Evolutionary conservation across 2,888 invertebrate species (phyloP), one percentile per base, ranked within the genome.

Genomic region (Heliconius cydno): DNA sequence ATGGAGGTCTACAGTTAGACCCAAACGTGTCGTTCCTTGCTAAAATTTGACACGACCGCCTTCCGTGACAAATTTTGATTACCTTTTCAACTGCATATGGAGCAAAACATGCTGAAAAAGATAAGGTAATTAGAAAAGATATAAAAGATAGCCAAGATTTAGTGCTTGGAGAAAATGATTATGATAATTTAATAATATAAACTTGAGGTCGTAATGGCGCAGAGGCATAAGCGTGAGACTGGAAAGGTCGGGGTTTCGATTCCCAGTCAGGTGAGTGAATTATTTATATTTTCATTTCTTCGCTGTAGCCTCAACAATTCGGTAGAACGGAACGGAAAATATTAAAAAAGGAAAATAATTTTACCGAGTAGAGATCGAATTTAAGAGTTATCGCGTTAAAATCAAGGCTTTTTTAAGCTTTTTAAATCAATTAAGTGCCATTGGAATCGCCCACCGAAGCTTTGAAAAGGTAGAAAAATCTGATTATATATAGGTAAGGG

Each of bases 41-140:
- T 52, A 96, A 95, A 80, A 98, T 94, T 81, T 96, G 96, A 88
- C 98, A 98, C 75, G 96, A 96, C 80, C 98, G 95, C 87, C 97
- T 97, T 13, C 98, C 98, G 86, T 98, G 98, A 88, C 98, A 98
- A 79, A 96, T 95, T 90, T 97, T 96, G 96, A 98, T 98, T 82
- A 98, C 98, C n/a, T 97, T 97, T 91, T 98, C 98, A 25, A 98
- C 97, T 10, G 98, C 97, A 89, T 97, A 97, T 83, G 97, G 96
- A 46, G 97, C 97, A 88, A 97, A 95, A 90, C 98, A 98, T 66
- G 97, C 98, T 95, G 46, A 94, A 95, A 85, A 83, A 86, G 84
- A 41, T 12, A 75, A 41, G 12, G 1, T n/a, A 60, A 60, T 60
- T 60, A 28, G 7, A 5, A 41, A 46, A 19, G 46, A 22, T 25